Conservation (phyloP, 2,113 vertebrate species). For the Glaucomys volans region DNA sequence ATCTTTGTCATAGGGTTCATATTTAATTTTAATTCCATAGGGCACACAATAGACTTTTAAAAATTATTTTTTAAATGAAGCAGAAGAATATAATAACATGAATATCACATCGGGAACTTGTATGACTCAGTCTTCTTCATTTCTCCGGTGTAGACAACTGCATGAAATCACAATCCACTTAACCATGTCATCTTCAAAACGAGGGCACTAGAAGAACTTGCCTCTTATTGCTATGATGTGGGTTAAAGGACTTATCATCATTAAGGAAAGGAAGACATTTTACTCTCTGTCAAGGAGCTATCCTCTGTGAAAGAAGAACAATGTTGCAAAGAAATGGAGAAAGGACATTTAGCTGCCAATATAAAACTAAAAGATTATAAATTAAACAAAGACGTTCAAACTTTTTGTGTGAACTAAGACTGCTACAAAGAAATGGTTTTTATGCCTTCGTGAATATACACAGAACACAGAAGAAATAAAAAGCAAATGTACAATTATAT, state of each 20-base stretch:
- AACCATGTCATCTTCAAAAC: background rate
- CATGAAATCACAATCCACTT: background rate
- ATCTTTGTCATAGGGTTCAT: background rate
- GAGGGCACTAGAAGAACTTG: rapidly evolving
- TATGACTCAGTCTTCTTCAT: background rate
- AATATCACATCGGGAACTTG: background rate
- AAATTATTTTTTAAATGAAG: background rate
- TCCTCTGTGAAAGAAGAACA: rapidly evolving
- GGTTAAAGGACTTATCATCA: background rate
- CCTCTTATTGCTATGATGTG: background rate
- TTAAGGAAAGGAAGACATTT: background rate
- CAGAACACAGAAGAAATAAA: background rate
- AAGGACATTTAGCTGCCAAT: background rate
- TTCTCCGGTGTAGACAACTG: too few species aligned
- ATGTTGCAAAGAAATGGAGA: background rate
- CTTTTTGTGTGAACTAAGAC: background rate
- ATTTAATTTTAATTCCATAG: background rate
- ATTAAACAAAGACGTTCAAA: background rate
- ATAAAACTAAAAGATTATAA: background rate
- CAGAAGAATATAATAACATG: background rate
- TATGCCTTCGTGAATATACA: background rate
- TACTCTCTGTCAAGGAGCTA: background rate
- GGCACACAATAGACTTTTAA: rapidly evolving
- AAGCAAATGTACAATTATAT: background rate
- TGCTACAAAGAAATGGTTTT: background rate